Conservation (phyloP, 2,888 invertebrate species). For the Drosophila melanosoma region DNA sequence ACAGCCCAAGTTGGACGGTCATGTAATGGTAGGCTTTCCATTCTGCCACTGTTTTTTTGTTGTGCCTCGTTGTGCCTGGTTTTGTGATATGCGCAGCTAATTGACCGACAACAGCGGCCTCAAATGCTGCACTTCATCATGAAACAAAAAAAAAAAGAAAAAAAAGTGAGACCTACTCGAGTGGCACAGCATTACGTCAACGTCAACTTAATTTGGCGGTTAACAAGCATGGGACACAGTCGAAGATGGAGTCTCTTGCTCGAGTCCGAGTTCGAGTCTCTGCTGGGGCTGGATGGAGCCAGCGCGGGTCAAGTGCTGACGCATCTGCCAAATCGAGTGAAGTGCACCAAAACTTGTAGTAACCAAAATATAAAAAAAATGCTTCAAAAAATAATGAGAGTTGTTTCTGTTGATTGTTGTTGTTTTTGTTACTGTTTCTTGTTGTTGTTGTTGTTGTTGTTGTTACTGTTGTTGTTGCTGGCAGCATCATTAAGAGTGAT, state of each 20-base stretch:
- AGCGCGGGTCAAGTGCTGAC: constrained; percentile 76
- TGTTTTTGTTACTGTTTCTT: constrained; percentile 12
- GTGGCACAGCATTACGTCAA: constrained; percentile 77
- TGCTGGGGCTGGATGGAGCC: constrained; percentile 5
- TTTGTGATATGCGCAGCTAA: constrained; percentile 72
- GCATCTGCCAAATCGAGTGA: constrained; percentile 77
- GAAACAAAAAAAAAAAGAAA: not conserved
- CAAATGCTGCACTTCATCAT: constrained; percentile 74
- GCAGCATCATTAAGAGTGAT: constrained; percentile 80
- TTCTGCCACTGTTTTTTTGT: constrained; percentile 48
- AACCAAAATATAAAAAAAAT: constrained; percentile 63
- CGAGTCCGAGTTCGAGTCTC: constrained; percentile 14
- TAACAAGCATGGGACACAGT: constrained; percentile 74
- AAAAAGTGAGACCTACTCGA: constrained; percentile 70
- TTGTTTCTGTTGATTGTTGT: constrained; percentile 47
- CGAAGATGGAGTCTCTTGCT: constrained; percentile 46
- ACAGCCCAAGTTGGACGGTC: constrained; percentile 41
- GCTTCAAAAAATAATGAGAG: constrained; percentile 73
- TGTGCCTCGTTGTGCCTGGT: constrained; percentile 23
- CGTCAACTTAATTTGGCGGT: constrained; percentile 78
- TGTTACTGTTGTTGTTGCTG: constrained; percentile 36
- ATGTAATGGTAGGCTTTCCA: constrained; percentile 61
- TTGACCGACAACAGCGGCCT: constrained; percentile 66
- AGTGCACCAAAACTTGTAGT: constrained; percentile 76
- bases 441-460: constrained; percentile 39